Percentiles rank a stretch among this genome's conserved stretches.
Conservation (phyloP, 2,113 vertebrate species). For the Hystrix cristata region DNA sequence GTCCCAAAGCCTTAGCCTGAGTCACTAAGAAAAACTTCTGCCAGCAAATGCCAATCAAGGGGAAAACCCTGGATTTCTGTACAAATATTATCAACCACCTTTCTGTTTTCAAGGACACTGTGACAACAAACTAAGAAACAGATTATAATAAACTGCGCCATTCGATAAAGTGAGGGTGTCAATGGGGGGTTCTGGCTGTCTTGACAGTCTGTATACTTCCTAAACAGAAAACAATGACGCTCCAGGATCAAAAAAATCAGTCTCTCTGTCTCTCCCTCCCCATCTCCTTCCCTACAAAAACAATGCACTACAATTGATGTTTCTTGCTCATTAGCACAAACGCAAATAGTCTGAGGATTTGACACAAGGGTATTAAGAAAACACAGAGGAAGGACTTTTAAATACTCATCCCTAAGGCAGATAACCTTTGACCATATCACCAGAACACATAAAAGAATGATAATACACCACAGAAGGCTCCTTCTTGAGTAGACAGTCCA, state of each 20-base stretch:
- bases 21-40: constrained; percentile 10
- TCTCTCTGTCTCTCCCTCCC: neutral
- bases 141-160: constrained; percentile 43
- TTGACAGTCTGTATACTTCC: constrained; percentile 7
- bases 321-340: constrained; percentile 19
- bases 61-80: neutral
- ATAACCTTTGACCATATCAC: neutral
- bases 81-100: constrained; percentile 54
- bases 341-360: neutral
- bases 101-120: constrained; percentile 73
- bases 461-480: neutral
- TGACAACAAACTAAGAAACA: constrained; percentile 72
- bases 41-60: constrained; percentile 30
- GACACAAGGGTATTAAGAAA: neutral
- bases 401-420: neutral
- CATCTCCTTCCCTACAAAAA: neutral
- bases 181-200: neutral
- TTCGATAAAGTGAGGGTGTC: constrained; percentile 49
- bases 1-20: constrained; percentile 15
- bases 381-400: neutral
- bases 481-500: neutral
- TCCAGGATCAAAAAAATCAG: neutral
- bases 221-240: constrained; percentile 16
- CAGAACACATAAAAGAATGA: neutral
- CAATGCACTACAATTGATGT: neutral